Percentiles rank a stretch among this genome's conserved stretches.
Conservation (phyloP, 2,113 vertebrate species). For the Lota lota region DNA sequence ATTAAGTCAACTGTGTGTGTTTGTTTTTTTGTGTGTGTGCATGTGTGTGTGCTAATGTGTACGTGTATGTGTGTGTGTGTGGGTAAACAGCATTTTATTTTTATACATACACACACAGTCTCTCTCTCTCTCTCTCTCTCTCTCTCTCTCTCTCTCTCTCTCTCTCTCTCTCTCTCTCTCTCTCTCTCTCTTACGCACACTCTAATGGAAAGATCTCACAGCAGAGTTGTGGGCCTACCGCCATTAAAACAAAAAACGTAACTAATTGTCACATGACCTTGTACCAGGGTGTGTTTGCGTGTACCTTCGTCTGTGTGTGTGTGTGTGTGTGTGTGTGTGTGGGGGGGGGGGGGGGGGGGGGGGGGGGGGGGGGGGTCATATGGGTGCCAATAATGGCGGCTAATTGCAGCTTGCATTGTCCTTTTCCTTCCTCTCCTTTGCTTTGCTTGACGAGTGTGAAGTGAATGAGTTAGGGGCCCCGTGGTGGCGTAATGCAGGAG, state of each 20-base stretch:
- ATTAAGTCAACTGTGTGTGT: background rate
- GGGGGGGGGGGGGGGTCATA: constrained; percentile 30
- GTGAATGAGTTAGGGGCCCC: constrained; percentile 62
- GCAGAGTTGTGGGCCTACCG: no score
- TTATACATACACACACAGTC: no score
- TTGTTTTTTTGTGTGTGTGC: background rate
- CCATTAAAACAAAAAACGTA: no score
- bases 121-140: background rate
- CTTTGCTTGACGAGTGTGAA: constrained; percentile 51
- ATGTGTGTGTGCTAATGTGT: no score
- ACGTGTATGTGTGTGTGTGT: background rate
- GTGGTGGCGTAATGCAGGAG: background rate
- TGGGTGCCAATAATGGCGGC: constrained; percentile 60
- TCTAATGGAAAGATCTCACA: no score
- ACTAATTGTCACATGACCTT: no score
- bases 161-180: no score
- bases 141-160: no score
- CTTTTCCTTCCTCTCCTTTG: constrained; percentile 14
- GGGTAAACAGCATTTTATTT: background rate
- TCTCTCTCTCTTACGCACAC: no score
- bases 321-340: background rate
- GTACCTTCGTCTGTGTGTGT: no score
- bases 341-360: constrained; percentile 35
- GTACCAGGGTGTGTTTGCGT: no score
- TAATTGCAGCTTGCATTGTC: constrained; percentile 62